A percentile compares a stretch with the other conserved stretches of the same genome.
These are phyloP conservation scores for Brachionus angularis DNA, from an alignment of 1,140 invertebrate genomes.

Conservation along the genomic window DNA sequence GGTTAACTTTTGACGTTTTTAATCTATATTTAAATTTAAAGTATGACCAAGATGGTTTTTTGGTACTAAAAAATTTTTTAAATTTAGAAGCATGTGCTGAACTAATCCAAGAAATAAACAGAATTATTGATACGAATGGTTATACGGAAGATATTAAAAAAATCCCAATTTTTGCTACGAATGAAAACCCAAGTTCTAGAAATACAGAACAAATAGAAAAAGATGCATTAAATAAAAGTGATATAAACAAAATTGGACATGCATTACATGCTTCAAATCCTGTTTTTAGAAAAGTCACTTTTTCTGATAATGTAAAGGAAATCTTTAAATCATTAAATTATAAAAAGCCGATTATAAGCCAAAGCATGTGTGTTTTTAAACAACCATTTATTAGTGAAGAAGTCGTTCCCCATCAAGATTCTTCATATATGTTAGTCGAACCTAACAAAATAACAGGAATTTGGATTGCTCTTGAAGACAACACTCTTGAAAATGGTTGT, in stretches of 20 bases:
- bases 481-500: slow-evolving; percentile 85
- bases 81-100: slow-evolving; percentile 69
- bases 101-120: slow-evolving; percentile 66
- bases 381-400: slow-evolving; percentile 84
- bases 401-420: slow-evolving; percentile 80
- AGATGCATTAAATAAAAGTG: slow-evolving; percentile 51
- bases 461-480: slow-evolving; percentile 91
- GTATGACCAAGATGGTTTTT: slow-evolving; percentile 75
- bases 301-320: slow-evolving; percentile 72
- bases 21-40: slow-evolving; percentile 55
- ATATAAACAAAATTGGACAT: slow-evolving; percentile 44
- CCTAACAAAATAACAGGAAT: slow-evolving; percentile 72
- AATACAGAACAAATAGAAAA: slow-evolving; percentile 68
- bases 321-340: slow-evolving; percentile 65
- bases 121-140: slow-evolving; percentile 70
- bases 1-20: neutral
- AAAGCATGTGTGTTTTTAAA: slow-evolving; percentile 98
- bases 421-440: slow-evolving; percentile 76
- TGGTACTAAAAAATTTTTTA: slow-evolving; percentile 76
- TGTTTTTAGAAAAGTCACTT: slow-evolving; percentile 74
- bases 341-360: slow-evolving; percentile 74
- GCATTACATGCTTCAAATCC: slow-evolving; percentile 81
- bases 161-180: slow-evolving; percentile 66
- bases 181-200: slow-evolving; percentile 54
- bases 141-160: slow-evolving; percentile 65